phyloP scores from a whole-genome alignment of 2,797 vertebrate species.

The Furcifer pardalis region DNA sequence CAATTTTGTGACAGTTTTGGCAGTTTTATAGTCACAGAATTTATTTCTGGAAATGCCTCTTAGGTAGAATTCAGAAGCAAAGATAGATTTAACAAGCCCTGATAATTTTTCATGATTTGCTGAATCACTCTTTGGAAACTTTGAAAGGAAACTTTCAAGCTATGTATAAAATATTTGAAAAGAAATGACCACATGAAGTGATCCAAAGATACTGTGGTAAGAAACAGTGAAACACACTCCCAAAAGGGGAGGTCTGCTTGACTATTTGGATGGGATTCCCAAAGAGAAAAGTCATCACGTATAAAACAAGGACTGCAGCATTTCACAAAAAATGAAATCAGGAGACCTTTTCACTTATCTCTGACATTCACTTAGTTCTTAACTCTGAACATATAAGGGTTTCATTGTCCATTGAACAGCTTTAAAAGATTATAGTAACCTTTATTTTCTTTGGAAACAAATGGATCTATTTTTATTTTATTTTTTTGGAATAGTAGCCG shows the following conservation, averaged over 20 bases:
- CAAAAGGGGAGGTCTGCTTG: not conserved
- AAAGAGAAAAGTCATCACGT: not conserved
- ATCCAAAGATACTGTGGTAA: not conserved
- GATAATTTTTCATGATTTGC: not conserved
- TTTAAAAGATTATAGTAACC: not conserved
- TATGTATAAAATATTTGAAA: not conserved
- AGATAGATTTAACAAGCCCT: not conserved
- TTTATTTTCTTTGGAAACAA: slow-evolving; percentile 3
- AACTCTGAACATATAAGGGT: not conserved
- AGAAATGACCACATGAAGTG: not conserved
- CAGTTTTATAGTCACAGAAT: not conserved
- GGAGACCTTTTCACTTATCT: not conserved
- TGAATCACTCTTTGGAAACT: not conserved
- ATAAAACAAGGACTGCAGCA: not conserved
- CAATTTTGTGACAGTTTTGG: not conserved
- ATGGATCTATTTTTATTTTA: too few species aligned
- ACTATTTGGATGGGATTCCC: not conserved
- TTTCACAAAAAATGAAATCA: not conserved
- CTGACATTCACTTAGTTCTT: not conserved
- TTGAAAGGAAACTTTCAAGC: not conserved
- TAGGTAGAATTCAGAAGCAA: not conserved
- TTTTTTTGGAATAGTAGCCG: too few species aligned
- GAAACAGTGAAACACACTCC: not conserved
- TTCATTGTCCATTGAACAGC: not conserved
- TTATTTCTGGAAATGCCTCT: not conserved